Percentiles rank a stretch among this genome's conserved stretches.
These are phyloP conservation scores for Neosilurus hyrtlii DNA, from an alignment of 2,797 vertebrate genomes.

Conservation along the genomic window DNA sequence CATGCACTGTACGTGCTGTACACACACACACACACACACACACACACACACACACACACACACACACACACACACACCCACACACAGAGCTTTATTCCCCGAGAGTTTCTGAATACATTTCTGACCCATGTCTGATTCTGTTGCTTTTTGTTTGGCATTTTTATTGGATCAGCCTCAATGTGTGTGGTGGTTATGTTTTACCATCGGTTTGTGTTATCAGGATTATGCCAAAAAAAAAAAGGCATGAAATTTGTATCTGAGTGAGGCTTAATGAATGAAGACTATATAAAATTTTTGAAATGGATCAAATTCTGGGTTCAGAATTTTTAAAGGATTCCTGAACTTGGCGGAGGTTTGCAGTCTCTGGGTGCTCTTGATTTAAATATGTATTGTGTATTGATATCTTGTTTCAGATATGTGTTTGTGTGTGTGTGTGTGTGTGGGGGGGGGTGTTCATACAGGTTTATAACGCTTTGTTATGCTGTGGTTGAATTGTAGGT, in stretches of 20 bases:
- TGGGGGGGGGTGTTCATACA: background rate
- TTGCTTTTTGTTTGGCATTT: background rate
- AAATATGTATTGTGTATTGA: too few species aligned
- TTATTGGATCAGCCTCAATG: background rate
- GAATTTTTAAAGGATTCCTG: too few species aligned
- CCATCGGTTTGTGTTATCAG: background rate
- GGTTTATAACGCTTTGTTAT: background rate
- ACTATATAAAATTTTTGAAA: too few species aligned
- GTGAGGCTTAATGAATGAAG: too few species aligned
- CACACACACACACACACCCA: background rate
- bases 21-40: background rate
- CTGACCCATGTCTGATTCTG: background rate
- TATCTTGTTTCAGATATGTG: too few species aligned
- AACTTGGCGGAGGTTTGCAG: too few species aligned
- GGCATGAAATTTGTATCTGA: too few species aligned
- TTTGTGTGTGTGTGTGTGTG: background rate
- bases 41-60: constrained; percentile 1
- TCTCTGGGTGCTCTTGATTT: too few species aligned
- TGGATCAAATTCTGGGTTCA: too few species aligned
- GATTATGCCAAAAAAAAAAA: too few species aligned
- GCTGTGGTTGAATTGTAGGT: background rate
- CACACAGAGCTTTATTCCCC: background rate
- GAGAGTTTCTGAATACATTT: background rate
- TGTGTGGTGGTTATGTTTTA: background rate
- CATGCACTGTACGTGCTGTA: too few species aligned